Base-by-base conservation (phyloP, 2,888 invertebrate species). In the Melinaea menophilus region DNA sequence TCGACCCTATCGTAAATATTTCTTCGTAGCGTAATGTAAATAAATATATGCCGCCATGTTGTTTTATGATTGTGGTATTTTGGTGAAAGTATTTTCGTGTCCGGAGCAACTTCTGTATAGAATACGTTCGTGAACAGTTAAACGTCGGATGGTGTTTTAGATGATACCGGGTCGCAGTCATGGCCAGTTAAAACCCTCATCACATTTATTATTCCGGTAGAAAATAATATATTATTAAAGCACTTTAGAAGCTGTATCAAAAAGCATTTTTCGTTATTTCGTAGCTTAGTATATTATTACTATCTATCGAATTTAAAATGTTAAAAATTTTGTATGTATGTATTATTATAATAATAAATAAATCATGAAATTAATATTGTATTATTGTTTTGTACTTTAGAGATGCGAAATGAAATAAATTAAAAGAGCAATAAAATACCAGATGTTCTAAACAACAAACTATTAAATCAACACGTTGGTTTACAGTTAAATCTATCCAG, bases 21-120 rank as follows among this genome's bases (percentile, higher is more conserved):
- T 78, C 72, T 72, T 68, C 71, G 65, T 66, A 74, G 64, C 71
- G 69, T 74, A 75, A 73, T 75, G 77, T 79, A 83, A 81, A 82
- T 82, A 84, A 82, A 84, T 80, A 79, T 70, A 69, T 76, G 62
- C 73, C 73, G 71, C 72, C 75, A 75, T 72, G 75, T 70, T 69
- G 71, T 73, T 80, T 80, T 80, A 81, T 79, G 79, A 80, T 79
- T 79, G 79, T 73, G 77, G 78, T 82, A 80, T 84, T 86, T 82
- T 70, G 72, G 77, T 79, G 78, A 82, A 83, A 82, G 80, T 82
- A 81, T 85, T 84, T 84, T 79, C 74, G 77, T 75, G 75, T 76
- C 72, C 71, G 78, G 72, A 77, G 79, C 79, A 73, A 68, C 74
- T 64, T 77, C 69, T 75, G 76, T 76, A 75, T 69, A 75, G 72